Evolutionary conservation across 2,113 vertebrate species (phyloP).

Genomic region (Podocnemis expansa): DNA sequence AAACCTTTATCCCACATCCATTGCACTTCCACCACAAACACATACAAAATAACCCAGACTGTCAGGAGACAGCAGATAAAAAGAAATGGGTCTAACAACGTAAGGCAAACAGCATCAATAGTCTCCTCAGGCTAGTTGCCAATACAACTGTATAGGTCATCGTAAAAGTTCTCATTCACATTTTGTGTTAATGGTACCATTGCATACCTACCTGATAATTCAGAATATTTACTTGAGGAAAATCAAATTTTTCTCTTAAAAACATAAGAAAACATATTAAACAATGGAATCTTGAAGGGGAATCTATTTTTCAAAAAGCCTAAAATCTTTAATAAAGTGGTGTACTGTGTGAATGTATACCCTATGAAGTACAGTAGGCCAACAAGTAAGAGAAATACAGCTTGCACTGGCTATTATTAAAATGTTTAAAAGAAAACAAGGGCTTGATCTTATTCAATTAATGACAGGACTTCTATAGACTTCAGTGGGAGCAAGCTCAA

Average conservation of each 20-base stretch:
- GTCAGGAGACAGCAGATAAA: background rate
- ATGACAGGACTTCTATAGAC: background rate
- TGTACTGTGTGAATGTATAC: fast-evolving
- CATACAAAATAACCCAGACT: background rate
- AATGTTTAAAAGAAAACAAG: background rate
- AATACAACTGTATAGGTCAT: background rate
- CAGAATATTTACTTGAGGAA: background rate
- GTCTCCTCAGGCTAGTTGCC: background rate
- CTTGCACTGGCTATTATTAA: too few relatives aligned
- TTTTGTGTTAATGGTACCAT: background rate
- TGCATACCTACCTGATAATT: background rate
- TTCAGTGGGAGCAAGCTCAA: fast-evolving
- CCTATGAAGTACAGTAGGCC: background rate
- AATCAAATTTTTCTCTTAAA: background rate
- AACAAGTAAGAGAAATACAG: background rate
- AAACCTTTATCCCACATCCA: background rate
- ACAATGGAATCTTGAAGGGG: background rate
- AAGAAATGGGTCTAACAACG: background rate
- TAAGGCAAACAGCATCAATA: background rate
- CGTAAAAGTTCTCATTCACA: background rate
- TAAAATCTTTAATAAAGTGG: background rate
- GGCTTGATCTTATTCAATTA: background rate
- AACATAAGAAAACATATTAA: background rate
- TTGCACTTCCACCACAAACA: background rate
- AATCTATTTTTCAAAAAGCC: background rate